A percentile compares a stretch with the other conserved stretches of the same genome.
Conservation (phyloP, 2,113 vertebrate genomes). For the Stercorarius parasiticus region DNA sequence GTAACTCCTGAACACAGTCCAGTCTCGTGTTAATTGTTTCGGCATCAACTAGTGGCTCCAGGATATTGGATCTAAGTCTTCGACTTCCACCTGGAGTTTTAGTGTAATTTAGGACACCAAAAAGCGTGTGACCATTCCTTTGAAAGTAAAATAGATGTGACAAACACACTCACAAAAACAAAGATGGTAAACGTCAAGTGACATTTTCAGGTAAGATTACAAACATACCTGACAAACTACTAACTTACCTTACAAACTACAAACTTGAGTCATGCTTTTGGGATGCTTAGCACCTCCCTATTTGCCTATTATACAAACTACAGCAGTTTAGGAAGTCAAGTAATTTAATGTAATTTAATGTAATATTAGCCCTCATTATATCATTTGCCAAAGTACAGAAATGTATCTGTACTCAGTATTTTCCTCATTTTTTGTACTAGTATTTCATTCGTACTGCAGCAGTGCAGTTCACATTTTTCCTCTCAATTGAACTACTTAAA, state of each 20-base stretch:
- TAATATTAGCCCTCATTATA: background rate
- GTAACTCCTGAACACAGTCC: constrained; percentile 90
- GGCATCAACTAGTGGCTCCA: constrained; percentile 88
- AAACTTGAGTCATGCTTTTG: background rate
- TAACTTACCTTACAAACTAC: background rate
- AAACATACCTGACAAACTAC: no score
- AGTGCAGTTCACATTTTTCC: background rate
- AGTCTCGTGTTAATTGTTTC: constrained; percentile 90
- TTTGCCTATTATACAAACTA: background rate
- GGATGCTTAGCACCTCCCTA: background rate
- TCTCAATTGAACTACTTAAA: background rate
- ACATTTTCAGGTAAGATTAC: background rate
- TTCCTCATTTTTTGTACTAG: background rate
- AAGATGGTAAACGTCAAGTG: background rate
- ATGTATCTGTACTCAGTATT: background rate
- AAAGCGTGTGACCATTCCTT: constrained; percentile 89
- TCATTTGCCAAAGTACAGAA: background rate
- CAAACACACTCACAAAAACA: background rate
- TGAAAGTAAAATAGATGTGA: constrained; percentile 35
- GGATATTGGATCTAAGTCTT: constrained; percentile 90
- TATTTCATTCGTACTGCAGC: background rate
- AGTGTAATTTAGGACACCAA: constrained; percentile 92
- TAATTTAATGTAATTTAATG: background rate
- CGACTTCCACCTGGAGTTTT: constrained; percentile 92
- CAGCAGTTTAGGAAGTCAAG: background rate